Base-by-base conservation (phyloP, 2,888 invertebrate species). In the Bugulina stolonifera region DNA sequence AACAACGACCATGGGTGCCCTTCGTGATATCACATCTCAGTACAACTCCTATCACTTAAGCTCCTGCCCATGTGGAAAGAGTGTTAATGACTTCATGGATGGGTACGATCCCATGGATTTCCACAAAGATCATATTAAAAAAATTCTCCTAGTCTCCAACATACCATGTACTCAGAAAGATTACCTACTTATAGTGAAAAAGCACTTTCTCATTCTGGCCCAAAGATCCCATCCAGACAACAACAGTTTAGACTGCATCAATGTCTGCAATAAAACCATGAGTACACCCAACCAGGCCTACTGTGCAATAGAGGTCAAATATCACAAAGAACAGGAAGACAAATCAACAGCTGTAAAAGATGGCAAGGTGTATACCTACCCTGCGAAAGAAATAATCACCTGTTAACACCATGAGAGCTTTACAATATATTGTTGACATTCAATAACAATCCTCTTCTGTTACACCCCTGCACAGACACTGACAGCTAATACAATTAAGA, bases 141-240 rank as follows among this genome's bases (percentile, higher is more conserved):
- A 57, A 57, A 57, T 57, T 57, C n/a, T 57, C 5, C 57, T 57
- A 14, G 25, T 57, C 57, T 5, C n/a, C n/a, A 25, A 57, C n/a
- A 57, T 57, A 14, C 57, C 57, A 57, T 5, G n/a, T 5, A n/a
- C 5, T n/a, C 57, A 57, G 3, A n/a, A 57, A 25, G 57, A 57
- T n/a, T 57, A 23, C 57, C 57, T 57, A 14, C 5, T 57, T 5
- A 3, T 57, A 5, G n/a, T n/a, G 10, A 57, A 25, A n/a, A 57
- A n/a, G n/a, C 57, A 57, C n/a, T 57, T 57, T n/a, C 57, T 57
- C 25, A 57, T 57, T 14, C 57, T 57, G n/a, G 5, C 57, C 25
- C 57, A 57, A n/a, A 5, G 57, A n/a, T 57, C 5, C n/a, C 57
- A 57, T n/a, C 57, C 57, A 57, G 57, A 57, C n/a, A 57, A 57